phyloP scores from a whole-genome alignment of 92 coral and sea anemone genomes.

The Heteractis magnifica region DNA sequence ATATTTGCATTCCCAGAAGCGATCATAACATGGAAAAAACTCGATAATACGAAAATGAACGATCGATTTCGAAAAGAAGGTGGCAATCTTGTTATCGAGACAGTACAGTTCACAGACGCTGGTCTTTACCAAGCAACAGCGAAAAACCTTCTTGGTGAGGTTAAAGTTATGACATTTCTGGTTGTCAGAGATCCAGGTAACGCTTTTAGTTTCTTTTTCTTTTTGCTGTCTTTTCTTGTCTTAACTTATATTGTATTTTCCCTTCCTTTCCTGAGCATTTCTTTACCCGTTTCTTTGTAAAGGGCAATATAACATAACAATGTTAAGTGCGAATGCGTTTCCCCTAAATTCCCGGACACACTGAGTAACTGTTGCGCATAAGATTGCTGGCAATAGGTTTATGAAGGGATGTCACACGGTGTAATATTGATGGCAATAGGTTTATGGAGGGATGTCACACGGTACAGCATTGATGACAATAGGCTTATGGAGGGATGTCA shows the following conservation, averaged over 20 bases:
- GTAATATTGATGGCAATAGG: too few relatives aligned
- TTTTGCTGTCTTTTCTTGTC: too few relatives aligned
- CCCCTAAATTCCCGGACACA: too few relatives aligned
- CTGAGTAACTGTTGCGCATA: too few relatives aligned
- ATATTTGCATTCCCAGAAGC: slow-evolving; percentile 25
- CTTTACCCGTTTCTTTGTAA: not conserved
- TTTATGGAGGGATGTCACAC: too few relatives aligned
- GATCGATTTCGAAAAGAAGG: not conserved
- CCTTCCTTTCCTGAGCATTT: not conserved
- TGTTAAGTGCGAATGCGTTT: too few relatives aligned
- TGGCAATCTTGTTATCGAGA: not conserved
- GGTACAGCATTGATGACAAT: too few relatives aligned
- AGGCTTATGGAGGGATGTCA: too few relatives aligned
- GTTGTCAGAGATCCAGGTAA: slow-evolving; percentile 19
- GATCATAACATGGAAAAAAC: not conserved
- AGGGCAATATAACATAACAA: too few relatives aligned
- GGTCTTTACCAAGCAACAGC: slow-evolving; percentile 21
- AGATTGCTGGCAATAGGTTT: too few relatives aligned
- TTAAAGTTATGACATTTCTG: slow-evolving; percentile 3
- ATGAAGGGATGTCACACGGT: too few relatives aligned
- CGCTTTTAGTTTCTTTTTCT: too few relatives aligned
- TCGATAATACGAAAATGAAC: not conserved
- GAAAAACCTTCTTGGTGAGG: slow-evolving; percentile 11
- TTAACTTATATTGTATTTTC: not conserved
- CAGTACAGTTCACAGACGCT: slow-evolving; percentile 1